phyloP scores from a whole-genome alignment of 2,797 vertebrate genomes.

The Natrix natrix region DNA sequence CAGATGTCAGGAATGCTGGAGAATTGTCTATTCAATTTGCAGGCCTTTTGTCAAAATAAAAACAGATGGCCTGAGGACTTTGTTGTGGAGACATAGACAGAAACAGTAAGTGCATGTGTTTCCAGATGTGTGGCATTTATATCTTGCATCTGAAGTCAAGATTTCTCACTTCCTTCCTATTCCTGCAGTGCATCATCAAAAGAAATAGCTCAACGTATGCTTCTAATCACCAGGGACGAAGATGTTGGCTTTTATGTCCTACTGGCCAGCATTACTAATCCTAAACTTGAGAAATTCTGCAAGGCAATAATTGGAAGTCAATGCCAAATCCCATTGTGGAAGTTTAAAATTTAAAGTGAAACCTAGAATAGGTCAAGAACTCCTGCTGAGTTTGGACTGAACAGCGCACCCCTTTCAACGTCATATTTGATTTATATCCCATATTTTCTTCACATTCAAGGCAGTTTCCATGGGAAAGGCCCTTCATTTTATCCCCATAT shows the following conservation, averaged over 20 bases:
- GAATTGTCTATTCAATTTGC: background rate
- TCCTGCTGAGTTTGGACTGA: background rate
- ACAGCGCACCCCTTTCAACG: background rate
- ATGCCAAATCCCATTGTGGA: background rate
- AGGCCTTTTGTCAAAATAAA: background rate
- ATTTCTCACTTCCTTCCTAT: constrained; percentile 3
- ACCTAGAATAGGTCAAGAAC: background rate
- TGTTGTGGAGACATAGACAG: background rate
- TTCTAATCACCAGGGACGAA: constrained; percentile 4
- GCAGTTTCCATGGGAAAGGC: background rate
- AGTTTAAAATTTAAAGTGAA: background rate
- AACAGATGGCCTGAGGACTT: background rate
- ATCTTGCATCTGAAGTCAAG: background rate
- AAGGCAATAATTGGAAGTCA: background rate
- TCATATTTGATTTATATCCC: background rate
- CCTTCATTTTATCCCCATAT: background rate
- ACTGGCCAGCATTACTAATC: constrained; percentile 9
- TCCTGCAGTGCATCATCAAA: constrained; percentile 15
- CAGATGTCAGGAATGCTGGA: background rate
- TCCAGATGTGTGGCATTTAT: constrained; percentile 33
- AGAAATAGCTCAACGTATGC: background rate
- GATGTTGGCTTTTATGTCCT: background rate
- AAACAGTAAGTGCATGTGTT: constrained; percentile 20
- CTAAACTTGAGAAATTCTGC: background rate
- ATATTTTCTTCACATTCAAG: background rate